A percentile compares a stretch with the other conserved stretches of the same genome.
Evolutionary conservation across 2,113 vertebrate species (phyloP).

Genomic region (Clarias batrachus): DNA sequence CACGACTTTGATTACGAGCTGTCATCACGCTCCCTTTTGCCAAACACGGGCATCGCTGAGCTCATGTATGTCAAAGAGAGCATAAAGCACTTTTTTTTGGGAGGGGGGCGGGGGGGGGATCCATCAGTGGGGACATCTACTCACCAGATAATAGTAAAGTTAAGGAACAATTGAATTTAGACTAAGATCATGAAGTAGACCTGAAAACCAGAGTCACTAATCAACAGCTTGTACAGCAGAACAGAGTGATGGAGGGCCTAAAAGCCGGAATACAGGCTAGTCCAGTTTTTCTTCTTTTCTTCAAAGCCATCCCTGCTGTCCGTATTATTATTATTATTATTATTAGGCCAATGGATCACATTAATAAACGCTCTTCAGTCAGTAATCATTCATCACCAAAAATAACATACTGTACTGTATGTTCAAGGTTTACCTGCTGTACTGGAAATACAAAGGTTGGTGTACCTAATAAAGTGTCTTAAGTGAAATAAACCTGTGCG

Average conservation of each 20-base stretch:
- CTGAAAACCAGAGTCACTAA: not conserved
- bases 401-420: not conserved
- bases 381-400: not conserved
- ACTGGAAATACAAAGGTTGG: not conserved
- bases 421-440: not conserved
- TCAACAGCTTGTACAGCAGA: not conserved
- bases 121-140: not conserved
- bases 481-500: not conserved
- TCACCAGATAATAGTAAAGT: not conserved
- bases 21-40: not conserved
- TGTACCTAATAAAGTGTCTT: slow-evolving; percentile 1
- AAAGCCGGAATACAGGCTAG: not conserved
- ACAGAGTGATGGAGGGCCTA: not conserved
- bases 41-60: not conserved
- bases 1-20: not conserved
- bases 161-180: not conserved
- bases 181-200: not conserved
- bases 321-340: not conserved
- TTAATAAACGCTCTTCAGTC: not conserved
- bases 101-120: no score
- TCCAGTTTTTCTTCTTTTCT: not conserved
- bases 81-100: not conserved
- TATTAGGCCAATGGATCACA: not conserved
- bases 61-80: not conserved
- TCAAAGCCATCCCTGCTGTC: not conserved